These are phyloP conservation scores for Thinocorus orbignyianus DNA, from an alignment of 2,113 vertebrate genomes.

Conservation along the genomic window DNA sequence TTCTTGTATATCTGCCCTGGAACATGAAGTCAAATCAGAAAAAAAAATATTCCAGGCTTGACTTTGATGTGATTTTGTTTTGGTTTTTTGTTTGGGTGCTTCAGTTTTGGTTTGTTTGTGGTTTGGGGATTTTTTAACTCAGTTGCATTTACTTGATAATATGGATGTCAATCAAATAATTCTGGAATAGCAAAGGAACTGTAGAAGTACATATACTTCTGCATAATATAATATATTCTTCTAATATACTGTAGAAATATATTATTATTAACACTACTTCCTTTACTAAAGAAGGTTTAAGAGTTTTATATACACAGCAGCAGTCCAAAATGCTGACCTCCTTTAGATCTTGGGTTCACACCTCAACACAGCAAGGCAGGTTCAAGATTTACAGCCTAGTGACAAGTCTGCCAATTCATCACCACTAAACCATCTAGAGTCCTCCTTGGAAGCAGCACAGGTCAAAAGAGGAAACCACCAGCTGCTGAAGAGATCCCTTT, in stretches of 20 bases:
- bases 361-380: constrained; percentile 22
- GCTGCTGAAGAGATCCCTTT: constrained; percentile 37
- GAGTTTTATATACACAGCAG: neutral
- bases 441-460: constrained; percentile 2
- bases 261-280: neutral
- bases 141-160: neutral
- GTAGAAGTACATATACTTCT: neutral
- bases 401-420: constrained; percentile 62
- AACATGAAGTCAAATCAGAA: neutral
- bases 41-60: neutral
- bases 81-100: neutral
- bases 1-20: neutral
- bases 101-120: neutral
- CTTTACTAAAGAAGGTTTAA: neutral
- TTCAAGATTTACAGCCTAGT: constrained; percentile 53
- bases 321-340: neutral
- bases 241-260: neutral
- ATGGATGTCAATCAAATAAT: neutral
- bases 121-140: neutral
- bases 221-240: too few relatives aligned
- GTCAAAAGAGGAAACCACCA: constrained; percentile 48
- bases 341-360: constrained; percentile 8
- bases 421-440: constrained; percentile 28
- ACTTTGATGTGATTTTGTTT: neutral
- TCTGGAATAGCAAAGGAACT: neutral